Evolutionary conservation across 1,140 invertebrate species (phyloP).

Genomic region (Apis dorsata): DNA sequence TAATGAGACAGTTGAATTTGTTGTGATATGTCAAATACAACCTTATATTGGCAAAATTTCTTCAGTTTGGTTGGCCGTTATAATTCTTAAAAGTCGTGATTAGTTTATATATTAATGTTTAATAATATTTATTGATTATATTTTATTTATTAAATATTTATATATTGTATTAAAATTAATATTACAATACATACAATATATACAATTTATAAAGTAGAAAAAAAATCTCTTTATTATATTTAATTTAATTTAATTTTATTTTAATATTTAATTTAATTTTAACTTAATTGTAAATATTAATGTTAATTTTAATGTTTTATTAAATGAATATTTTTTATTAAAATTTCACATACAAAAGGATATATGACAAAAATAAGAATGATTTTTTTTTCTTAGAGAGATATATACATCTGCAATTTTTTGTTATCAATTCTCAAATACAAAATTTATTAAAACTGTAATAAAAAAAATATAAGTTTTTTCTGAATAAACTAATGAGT

Average conservation of each 20-base stretch:
- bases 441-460: not conserved
- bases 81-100: constrained; percentile 71
- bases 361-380: not conserved
- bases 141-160: constrained; percentile 21
- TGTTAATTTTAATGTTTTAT: not conserved
- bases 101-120: constrained; percentile 33
- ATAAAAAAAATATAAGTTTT: constrained; percentile 8
- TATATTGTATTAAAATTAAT: constrained; percentile 15
- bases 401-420: too few relatives aligned
- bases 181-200: constrained; percentile 5
- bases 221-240: constrained; percentile 12
- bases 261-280: not conserved
- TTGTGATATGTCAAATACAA: constrained; percentile 72
- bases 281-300: not conserved
- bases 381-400: not conserved
- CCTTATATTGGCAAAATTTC: constrained; percentile 72
- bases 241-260: not conserved
- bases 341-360: not conserved
- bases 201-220: not conserved
- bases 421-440: not conserved
- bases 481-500: constrained; percentile 1
- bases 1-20: constrained; percentile 76
- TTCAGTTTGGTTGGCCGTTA: constrained; percentile 73
- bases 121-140: constrained; percentile 21
- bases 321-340: not conserved